Evolutionary conservation across 2,888 invertebrate species (phyloP).

Genomic region (Drosophila crucigera): DNA sequence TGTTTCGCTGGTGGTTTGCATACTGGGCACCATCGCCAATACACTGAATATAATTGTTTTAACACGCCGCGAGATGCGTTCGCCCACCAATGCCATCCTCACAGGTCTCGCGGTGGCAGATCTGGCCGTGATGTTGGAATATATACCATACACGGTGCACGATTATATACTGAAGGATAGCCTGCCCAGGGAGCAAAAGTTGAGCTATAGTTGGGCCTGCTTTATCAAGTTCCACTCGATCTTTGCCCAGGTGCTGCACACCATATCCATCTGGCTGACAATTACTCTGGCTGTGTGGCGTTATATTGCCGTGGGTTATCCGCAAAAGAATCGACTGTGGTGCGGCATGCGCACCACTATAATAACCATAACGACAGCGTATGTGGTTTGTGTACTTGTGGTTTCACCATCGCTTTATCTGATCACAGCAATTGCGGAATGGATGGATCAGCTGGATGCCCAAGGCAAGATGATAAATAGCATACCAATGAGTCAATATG

Average conservation of each 20-base stretch:
- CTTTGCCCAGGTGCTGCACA: conserved; percentile 94
- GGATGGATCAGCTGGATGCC: conserved; percentile 85
- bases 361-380: conserved; percentile 91
- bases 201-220: conserved; percentile 91
- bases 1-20: conserved; percentile 93
- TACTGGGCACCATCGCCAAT: conserved; percentile 96
- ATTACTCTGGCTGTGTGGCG: conserved; percentile 97
- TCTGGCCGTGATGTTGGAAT: conserved; percentile 97
- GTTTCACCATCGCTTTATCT: conserved; percentile 90
- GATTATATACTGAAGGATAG: conserved; percentile 88
- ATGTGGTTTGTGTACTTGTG: conserved; percentile 92
- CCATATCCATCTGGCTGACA: conserved; percentile 96
- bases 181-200: conserved; percentile 86
- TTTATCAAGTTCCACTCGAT: conserved; percentile 96
- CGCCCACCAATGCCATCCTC: conserved; percentile 96
- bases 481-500: conserved; percentile 70
- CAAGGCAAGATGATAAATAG: conserved; percentile 74
- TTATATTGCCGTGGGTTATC: conserved; percentile 93
- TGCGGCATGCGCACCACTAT: conserved; percentile 93
- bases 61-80: conserved; percentile 95
- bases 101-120: conserved; percentile 96
- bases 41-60: conserved; percentile 96
- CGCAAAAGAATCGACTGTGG: conserved; percentile 92
- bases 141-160: conserved; percentile 95
- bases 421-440: conserved; percentile 90